Percentiles rank a stretch among this genome's conserved stretches.
phyloP scores from a whole-genome alignment of 2,797 vertebrate species.

The Falco concolor region DNA sequence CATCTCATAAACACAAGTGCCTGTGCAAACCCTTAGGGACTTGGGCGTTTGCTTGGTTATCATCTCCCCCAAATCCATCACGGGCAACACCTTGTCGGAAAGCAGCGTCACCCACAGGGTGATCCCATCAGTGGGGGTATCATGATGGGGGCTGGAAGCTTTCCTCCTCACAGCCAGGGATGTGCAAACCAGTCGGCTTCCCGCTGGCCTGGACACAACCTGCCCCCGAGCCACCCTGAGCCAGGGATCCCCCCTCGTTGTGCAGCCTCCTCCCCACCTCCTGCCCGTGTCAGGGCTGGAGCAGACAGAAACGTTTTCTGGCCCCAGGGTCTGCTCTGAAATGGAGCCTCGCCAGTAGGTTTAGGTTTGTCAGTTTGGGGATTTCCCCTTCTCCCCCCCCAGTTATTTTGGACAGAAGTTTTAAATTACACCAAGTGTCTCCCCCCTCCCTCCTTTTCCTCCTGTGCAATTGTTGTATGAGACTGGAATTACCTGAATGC shows the following conservation, averaged over 20 bases:
- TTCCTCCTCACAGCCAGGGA: neutral
- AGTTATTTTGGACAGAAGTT: neutral
- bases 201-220: neutral
- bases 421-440: neutral
- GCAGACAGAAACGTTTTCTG: neutral
- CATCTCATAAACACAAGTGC: neutral
- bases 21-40: accelerated
- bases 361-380: neutral
- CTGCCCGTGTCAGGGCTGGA: neutral
- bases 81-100: neutral
- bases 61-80: neutral
- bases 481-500: neutral
- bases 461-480: neutral
- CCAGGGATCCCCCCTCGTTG: accelerated
- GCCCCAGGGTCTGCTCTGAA: neutral
- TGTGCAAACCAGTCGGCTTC: accelerated
- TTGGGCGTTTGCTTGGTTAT: neutral
- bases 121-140: accelerated
- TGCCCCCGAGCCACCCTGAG: accelerated
- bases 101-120: neutral
- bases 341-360: accelerated
- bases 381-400: accelerated
- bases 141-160: neutral
- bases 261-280: neutral
- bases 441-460: neutral